Evolutionary conservation across 2,888 invertebrate genomes (phyloP), one percentile per base, ranked within the genome.

Genomic region (Polydrusus cervinus): DNA sequence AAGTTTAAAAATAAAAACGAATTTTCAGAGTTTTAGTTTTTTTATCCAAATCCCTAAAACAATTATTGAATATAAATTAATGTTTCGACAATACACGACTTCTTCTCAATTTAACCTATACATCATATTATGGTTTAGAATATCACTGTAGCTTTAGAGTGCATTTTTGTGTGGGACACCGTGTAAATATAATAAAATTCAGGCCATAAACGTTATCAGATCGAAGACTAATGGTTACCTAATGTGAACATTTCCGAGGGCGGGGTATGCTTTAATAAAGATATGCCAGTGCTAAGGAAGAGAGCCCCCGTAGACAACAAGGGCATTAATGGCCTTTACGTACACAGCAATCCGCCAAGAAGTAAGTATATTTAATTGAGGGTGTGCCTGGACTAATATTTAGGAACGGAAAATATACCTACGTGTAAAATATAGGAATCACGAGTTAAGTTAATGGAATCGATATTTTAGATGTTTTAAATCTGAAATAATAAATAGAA

Each of bases 331-430:
- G 91, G 91, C 16, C 85, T 92, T 8, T 92, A 90, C 83, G 88
- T 92, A 8, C 91, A 92, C 85, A 90, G 91, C 80, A 92, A 89
- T 81, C 91, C 90, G 11, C 92, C 92, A 5, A 90, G 89, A 89
- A 86, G 92, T 92, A 87, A 89, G 89, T 86, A 76, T 86, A 76
- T 60, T 49, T 38, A 38, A n/a, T 45, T 47, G 57, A 57, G n/a
- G 65, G 49, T 43, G 60, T 60, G 61, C 6, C 30, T 60, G 49
- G 47, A 7, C 40, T 55, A 40, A 47, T 69, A 57, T 43, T 57
- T 57, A 14, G 20, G 53, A 14, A 49, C 34, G 49, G n/a, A n/a
- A n/a, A n/a, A n/a, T n/a, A n/a, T n/a, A n/a, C n/a, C n/a, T n/a
- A n/a, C 11, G 25, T 0, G 40, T 16, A 51, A 70, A 75, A 43